phyloP scores from a whole-genome alignment of 2,888 invertebrate genomes.

The Aphrophora alni region DNA sequence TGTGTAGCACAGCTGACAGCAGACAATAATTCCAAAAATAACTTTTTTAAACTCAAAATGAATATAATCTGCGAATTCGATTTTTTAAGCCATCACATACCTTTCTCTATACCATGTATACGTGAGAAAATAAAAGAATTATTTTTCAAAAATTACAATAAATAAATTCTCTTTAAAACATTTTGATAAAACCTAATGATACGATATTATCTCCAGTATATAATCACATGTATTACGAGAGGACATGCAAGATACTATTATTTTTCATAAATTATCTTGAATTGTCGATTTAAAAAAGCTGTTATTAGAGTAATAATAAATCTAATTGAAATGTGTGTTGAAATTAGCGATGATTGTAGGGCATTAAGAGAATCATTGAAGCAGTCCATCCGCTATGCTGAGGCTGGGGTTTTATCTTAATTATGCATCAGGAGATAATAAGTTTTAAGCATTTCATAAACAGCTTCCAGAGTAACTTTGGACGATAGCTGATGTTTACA shows the following conservation, averaged over 20 bases:
- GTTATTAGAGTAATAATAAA: not conserved
- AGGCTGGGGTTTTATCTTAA: not conserved
- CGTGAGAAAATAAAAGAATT: too few relatives aligned
- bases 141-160: too few relatives aligned
- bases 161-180: too few relatives aligned
- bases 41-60: too few relatives aligned
- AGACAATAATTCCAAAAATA: too few relatives aligned
- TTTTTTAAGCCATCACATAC: too few relatives aligned
- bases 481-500: not conserved
- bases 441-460: not conserved
- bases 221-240: not conserved
- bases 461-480: not conserved
- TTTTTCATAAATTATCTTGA: not conserved
- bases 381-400: not conserved
- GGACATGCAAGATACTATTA: not conserved
- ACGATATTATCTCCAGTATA: too few relatives aligned
- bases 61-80: too few relatives aligned
- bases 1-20: too few relatives aligned
- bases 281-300: not conserved
- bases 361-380: not conserved
- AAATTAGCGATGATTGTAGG: not conserved
- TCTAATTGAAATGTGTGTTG: slow-evolving; percentile 2
- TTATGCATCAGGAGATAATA: not conserved
- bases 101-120: too few relatives aligned
- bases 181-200: too few relatives aligned